phyloP scores from a whole-genome alignment of 2,113 vertebrate species.

The Phyllostomus hastatus region DNA sequence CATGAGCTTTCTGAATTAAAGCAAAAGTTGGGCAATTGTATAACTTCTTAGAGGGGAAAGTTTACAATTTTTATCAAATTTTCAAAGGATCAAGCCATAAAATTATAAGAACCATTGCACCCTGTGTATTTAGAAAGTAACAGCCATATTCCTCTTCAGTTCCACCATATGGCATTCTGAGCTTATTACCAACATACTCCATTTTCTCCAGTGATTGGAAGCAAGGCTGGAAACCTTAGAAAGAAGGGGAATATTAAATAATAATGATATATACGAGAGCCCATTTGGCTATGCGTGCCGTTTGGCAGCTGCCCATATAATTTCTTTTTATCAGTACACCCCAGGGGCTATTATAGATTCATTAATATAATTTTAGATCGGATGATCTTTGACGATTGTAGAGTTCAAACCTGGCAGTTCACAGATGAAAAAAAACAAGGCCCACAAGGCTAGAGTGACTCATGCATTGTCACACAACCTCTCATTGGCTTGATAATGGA shows the following conservation, averaged over 20 bases:
- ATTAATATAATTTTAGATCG: slow-evolving; percentile 56
- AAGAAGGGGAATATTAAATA: slow-evolving; percentile 60
- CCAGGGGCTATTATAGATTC: slow-evolving; percentile 42
- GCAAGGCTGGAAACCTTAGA: slow-evolving; percentile 59
- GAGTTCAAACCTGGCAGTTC: not conserved
- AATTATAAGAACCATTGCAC: not conserved
- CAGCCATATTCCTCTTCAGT: not conserved
- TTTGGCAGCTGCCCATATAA: slow-evolving; percentile 27
- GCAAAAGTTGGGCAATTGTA: not conserved
- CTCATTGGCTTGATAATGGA: slow-evolving; percentile 5
- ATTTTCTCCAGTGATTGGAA: slow-evolving; percentile 36
- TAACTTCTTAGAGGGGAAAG: not conserved
- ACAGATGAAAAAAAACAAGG: slow-evolving; percentile 31
- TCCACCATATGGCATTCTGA: slow-evolving; percentile 45
- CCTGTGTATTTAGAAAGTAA: slow-evolving; percentile 21
- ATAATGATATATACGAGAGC: slow-evolving; percentile 50
- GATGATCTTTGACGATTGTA: slow-evolving; percentile 23
- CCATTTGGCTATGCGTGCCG: slow-evolving; percentile 55
- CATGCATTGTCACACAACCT: not conserved
- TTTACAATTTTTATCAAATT: not conserved
- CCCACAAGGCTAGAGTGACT: not conserved
- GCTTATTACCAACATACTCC: slow-evolving; percentile 37
- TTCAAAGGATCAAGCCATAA: not conserved
- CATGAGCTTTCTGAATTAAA: not conserved
- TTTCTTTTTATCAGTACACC: slow-evolving; percentile 58